Conservation (phyloP, 2,888 invertebrate species). For the Euphydryas editha region DNA sequence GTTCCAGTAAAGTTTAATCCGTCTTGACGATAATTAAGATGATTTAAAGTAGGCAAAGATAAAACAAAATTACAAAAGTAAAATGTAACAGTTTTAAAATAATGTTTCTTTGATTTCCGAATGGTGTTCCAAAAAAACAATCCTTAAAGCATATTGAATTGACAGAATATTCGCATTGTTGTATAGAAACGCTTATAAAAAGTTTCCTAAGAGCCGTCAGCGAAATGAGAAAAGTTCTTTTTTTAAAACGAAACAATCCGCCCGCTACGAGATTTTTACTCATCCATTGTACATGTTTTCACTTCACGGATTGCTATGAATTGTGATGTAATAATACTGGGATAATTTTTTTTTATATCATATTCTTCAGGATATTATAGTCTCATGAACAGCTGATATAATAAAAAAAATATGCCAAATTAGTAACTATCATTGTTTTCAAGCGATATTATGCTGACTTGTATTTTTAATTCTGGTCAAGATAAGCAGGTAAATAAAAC, state of each 20-base stretch:
- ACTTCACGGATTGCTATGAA: slow-evolving; percentile 11
- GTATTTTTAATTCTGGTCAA: too few relatives aligned
- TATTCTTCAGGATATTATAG: too few relatives aligned
- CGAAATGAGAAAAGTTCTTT: slow-evolving; percentile 73
- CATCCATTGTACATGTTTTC: slow-evolving; percentile 35
- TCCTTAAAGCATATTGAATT: slow-evolving; percentile 24
- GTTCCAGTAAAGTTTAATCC: too few relatives aligned
- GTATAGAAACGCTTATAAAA: slow-evolving; percentile 52
- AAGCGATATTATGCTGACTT: too few relatives aligned
- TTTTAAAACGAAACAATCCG: slow-evolving; percentile 60
- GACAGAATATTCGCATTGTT: slow-evolving; percentile 44
- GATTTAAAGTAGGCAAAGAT: too few relatives aligned
- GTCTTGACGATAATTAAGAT: too few relatives aligned
- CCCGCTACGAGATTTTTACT: slow-evolving; percentile 36
- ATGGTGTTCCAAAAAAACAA: slow-evolving; percentile 39
- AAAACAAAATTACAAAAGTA: neutral
- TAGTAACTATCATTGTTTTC: too few relatives aligned
- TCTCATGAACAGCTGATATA: too few relatives aligned
- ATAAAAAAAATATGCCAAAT: too few relatives aligned
- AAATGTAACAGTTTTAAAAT: neutral
- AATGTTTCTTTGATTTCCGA: neutral
- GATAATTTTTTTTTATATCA: neutral
- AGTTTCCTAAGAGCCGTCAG: slow-evolving; percentile 48
- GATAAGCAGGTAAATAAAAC: too few relatives aligned
- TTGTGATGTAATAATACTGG: slow-evolving; percentile 8